phyloP scores from a whole-genome alignment of 2,113 vertebrate species.

The Cromileptes altivelis region DNA sequence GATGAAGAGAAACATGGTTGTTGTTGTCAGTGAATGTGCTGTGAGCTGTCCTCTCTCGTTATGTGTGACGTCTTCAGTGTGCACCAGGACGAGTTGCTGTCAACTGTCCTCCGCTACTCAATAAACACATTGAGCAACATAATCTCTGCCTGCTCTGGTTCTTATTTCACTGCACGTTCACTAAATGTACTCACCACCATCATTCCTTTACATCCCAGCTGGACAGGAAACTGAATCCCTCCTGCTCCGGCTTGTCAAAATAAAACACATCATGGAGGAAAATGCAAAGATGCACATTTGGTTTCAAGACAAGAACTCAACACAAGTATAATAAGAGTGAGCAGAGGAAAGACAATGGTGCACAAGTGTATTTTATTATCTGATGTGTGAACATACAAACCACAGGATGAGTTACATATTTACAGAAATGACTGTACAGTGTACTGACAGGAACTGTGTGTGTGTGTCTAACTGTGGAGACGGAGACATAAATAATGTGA shows the following conservation, averaged over 20 bases:
- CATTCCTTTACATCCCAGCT: not conserved
- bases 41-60: constrained; percentile 8
- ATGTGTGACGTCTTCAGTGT: constrained; percentile 35
- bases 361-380: not conserved
- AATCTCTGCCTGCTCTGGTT: not conserved
- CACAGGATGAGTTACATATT: not conserved
- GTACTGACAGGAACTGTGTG: not conserved
- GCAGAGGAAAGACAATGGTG: not conserved
- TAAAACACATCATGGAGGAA: not conserved
- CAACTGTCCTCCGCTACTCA: constrained; percentile 66
- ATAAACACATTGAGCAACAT: constrained; percentile 69
- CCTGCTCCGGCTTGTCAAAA: not conserved
- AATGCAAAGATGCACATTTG: not conserved
- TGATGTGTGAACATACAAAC: not conserved
- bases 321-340: not conserved
- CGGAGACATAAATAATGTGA: not conserved
- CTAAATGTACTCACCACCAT: not conserved
- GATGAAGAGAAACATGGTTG: fast-evolving
- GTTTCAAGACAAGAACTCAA: not conserved
- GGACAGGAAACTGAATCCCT: not conserved
- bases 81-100: constrained; percentile 26
- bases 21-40: constrained; percentile 5
- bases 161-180: not conserved
- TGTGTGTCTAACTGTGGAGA: too few species aligned
- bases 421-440: not conserved